A percentile compares a stretch with the other conserved stretches of the same genome.
Evolutionary conservation across 2,113 vertebrate species (phyloP).

Genomic region (Aplodontia rufa): DNA sequence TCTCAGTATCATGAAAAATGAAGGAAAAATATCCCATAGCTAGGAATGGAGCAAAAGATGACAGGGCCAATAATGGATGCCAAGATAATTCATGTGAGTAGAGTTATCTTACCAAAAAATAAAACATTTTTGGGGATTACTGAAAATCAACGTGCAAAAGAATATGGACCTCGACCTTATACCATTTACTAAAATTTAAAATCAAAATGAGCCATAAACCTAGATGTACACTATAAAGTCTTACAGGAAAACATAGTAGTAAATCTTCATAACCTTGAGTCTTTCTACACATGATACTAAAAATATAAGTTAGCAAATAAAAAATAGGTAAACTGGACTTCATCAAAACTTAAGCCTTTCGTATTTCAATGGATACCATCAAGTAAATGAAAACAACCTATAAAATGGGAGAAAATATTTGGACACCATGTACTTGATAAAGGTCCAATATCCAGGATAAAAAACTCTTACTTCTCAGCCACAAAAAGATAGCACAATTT

Average conservation of each 20-base stretch:
- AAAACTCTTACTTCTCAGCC: background rate
- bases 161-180: background rate
- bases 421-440: background rate
- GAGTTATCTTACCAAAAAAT: background rate
- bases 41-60: background rate
- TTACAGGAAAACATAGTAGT: background rate
- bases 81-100: background rate
- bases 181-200: background rate
- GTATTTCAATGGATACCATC: background rate
- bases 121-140: too few relatives aligned
- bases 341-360: background rate
- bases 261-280: background rate
- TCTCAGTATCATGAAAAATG: background rate
- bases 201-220: background rate
- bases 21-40: background rate
- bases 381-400: background rate
- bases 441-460: background rate
- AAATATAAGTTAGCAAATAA: background rate
- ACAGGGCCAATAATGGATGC: background rate
- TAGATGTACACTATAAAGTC: background rate
- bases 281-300: background rate
- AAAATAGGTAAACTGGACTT: background rate
- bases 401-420: background rate
- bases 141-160: too few relatives aligned
- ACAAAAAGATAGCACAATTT: background rate